Evolutionary conservation across 2,797 vertebrate species (phyloP).

Genomic region (Acrocephalus scirpaceus): DNA sequence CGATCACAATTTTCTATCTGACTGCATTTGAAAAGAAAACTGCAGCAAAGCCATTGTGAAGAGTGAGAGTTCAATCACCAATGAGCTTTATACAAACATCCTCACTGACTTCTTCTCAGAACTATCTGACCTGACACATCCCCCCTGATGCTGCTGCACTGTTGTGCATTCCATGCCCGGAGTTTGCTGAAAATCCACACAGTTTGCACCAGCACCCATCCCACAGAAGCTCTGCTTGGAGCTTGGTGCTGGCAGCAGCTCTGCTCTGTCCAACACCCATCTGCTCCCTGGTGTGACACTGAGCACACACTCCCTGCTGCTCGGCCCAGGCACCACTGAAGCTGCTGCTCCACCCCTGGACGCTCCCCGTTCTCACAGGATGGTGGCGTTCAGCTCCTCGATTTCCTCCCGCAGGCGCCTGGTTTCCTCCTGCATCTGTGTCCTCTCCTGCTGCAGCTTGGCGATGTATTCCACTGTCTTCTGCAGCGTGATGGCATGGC

Average conservation of each 20-base stretch:
- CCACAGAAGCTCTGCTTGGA: neutral
- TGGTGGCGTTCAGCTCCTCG: constrained; percentile 91
- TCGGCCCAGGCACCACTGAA: neutral
- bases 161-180: neutral
- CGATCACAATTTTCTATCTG: neutral
- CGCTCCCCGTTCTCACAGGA: constrained; percentile 80
- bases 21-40: neutral
- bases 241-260: neutral
- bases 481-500: constrained; percentile 90
- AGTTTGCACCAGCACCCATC: neutral
- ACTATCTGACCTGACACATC: neutral
- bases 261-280: neutral
- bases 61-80: neutral
- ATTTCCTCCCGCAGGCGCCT: constrained; percentile 91
- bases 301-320: neutral
- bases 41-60: neutral
- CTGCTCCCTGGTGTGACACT: neutral
- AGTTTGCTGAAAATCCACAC: neutral
- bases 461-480: constrained; percentile 96
- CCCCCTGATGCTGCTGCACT: neutral
- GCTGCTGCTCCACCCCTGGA: neutral
- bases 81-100: neutral
- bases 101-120: neutral
- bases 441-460: constrained; percentile 95
- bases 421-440: constrained; percentile 90